A percentile compares a stretch with the other conserved stretches of the same genome.
These are phyloP conservation scores for Watsonalla cultraria DNA, from an alignment of 2,888 invertebrate species.

Conservation along the genomic window DNA sequence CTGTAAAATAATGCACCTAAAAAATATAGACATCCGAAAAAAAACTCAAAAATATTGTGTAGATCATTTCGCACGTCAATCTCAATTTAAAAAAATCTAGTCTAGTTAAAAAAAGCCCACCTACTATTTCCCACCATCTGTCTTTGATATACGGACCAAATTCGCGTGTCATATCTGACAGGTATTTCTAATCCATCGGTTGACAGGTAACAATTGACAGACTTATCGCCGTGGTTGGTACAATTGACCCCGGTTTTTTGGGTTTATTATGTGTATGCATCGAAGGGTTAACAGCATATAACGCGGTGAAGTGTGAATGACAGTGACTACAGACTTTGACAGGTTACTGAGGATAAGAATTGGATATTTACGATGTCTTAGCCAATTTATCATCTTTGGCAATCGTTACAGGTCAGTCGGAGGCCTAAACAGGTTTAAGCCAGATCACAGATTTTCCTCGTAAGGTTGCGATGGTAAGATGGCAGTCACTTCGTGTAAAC, in stretches of 20 bases:
- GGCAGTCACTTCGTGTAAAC: too few species aligned
- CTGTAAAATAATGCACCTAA: too few species aligned
- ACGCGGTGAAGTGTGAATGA: conserved; percentile 52
- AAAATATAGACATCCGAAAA: conserved; percentile 13
- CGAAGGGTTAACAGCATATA: conserved; percentile 31
- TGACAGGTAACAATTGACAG: conserved; percentile 22
- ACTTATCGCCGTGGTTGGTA: conserved; percentile 11
- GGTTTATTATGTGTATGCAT: conserved; percentile 32
- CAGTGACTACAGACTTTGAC: conserved; percentile 18
- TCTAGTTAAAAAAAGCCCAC: neutral
- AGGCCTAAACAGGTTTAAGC: too few species aligned
- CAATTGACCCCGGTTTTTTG: conserved; percentile 24
- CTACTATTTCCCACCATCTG: neutral
- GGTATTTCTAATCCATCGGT: conserved; percentile 2
- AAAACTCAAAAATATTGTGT: neutral
- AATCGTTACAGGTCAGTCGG: too few species aligned
- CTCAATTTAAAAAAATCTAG: too few species aligned
- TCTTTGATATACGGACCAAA: neutral
- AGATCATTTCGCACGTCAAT: neutral
- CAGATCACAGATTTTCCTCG: too few species aligned
- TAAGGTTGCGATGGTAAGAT: too few species aligned
- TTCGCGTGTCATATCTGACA: neutral
- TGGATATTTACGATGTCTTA: neutral
- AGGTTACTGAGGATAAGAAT: conserved; percentile 10
- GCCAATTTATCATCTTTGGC: too few species aligned